Evolutionary conservation across 2,113 vertebrate genomes (phyloP), one percentile per base, ranked within the genome.

Genomic region (Okapia johnstoni): DNA sequence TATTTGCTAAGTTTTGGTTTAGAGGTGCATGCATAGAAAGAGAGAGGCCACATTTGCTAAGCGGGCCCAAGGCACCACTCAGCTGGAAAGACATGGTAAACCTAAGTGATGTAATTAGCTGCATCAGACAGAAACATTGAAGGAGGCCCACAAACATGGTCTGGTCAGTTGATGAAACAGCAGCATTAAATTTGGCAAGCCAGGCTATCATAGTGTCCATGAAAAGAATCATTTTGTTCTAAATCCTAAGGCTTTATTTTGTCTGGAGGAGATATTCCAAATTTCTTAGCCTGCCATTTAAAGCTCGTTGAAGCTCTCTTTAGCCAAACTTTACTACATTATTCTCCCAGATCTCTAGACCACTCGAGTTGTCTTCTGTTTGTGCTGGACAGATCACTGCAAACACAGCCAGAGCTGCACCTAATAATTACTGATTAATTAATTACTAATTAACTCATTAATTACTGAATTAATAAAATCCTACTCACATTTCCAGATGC

Each of bases 91-190:
- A 19, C 48, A 5, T 0, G 3, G 50, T 50, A 23, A 16, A 13
- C 14, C 33, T 0, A 1, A 55, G 23, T 8, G 79, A 33, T 0
- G 1, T 33, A 1, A 70, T 70, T 30, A 25, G 13, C 6, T 3
- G 4, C 1, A 7, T 11, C 14, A 46, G 43, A 48, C 8, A 40
- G 46, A 61, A 12, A 25, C 85, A 2, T 10, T 19, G 11, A 15
- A 55, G 46, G 19, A 28, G 17, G 0, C 13, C 58, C 87, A 17
- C 19, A 48, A 5, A 14, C 12, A 11, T 0, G 10, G 33, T 2
- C 25, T 0, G 10, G 33, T 2, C 25, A 33, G 36, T 0, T 54
- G 28, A 43, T 1, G 15, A 28, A 12, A 12, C 4, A n/a, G n/a
- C 30, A 50, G 43, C 23, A 6, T 23, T 30, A 46, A 33, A 10